Evolutionary conservation across 2,113 vertebrate genomes (phyloP), one percentile per base, ranked within the genome.

Genomic region (Cavia porcellus): DNA sequence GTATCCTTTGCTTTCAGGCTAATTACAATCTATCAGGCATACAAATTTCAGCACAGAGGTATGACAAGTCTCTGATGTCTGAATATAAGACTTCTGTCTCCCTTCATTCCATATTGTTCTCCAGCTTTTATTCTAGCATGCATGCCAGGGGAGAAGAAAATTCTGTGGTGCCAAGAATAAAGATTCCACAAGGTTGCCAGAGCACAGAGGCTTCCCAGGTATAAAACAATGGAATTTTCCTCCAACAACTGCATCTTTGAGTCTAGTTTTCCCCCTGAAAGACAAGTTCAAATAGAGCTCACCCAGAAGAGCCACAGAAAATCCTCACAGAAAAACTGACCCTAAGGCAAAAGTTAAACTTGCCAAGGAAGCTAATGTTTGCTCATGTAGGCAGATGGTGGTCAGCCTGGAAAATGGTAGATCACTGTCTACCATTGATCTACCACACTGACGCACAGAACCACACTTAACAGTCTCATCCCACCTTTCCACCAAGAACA

Each of bases 61-160:
- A 75, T 90, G 61, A 81, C 57, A 97, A 97, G 62, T 81, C 90
- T 83, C n/a, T 96, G 64, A 57, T 52, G 92, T 91, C 74, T 92
- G 75, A 97, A 87, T 90, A 55, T 83, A 86, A 85, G 87, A 59
- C 89, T 82, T 25, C 82, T 98, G 97, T 96, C 82, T 96, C 77
- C n/a, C 13, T 75, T 98, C 96, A 86, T 92, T 88, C 90, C 94
- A 96, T 14, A 72, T 59, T 86, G 2, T 83, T 87, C 70, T 95
- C 95, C 94, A 93, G 87, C 92, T 97, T 98, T 96, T 93, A 81
- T 97, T 97, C 94, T 66, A 96, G 90, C 66, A 96, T 74, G 10
- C 81, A 47, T 79, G 80, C n/a, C 82, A 89, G 85, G 86, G 47
- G 59, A 88, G 92, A 87, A 68, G 93, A 95, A 92, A 95, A 84